Percentiles rank a stretch among this genome's conserved stretches.
Conservation (phyloP, 2,113 vertebrate genomes). For the Chionomys nivalis region DNA sequence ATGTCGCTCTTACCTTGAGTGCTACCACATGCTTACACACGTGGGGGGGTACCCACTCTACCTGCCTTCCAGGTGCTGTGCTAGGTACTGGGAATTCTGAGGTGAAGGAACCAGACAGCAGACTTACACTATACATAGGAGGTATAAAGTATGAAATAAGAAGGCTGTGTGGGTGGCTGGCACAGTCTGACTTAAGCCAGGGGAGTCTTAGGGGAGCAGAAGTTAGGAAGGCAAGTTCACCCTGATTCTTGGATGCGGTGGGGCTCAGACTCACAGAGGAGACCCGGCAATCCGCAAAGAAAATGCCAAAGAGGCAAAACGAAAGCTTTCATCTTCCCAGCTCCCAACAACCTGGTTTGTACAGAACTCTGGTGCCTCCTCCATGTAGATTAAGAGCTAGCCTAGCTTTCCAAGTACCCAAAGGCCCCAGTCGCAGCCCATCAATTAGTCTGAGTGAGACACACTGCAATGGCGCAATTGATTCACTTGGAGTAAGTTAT, state of each 20-base stretch:
- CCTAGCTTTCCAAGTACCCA: constrained; percentile 28
- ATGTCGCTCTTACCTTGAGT: not conserved
- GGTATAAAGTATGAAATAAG: not conserved
- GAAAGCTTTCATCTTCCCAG: not conserved
- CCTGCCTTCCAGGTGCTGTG: not conserved
- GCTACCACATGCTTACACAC: not conserved
- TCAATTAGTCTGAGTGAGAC: constrained; percentile 38
- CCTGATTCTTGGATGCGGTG: not conserved
- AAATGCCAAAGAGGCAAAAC: not conserved
- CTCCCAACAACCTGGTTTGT: not conserved
- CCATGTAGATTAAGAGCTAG: constrained; percentile 1
- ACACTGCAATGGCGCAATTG: not conserved
- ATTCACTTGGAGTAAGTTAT: not conserved
- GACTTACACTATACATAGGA: not conserved
- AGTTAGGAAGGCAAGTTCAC: not conserved
- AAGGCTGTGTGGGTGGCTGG: not conserved
- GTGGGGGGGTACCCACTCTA: not conserved
- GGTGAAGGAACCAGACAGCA: not conserved
- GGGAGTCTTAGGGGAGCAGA: not conserved
- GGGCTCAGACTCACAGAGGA: not conserved
- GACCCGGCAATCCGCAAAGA: not conserved
- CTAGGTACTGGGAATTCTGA: not conserved
- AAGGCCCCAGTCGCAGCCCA: constrained; percentile 14
- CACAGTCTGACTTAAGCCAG: not conserved
- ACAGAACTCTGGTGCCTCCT: not conserved